Base-by-base conservation (phyloP, 2,888 invertebrate genomes). In the Acleris cristana region DNA sequence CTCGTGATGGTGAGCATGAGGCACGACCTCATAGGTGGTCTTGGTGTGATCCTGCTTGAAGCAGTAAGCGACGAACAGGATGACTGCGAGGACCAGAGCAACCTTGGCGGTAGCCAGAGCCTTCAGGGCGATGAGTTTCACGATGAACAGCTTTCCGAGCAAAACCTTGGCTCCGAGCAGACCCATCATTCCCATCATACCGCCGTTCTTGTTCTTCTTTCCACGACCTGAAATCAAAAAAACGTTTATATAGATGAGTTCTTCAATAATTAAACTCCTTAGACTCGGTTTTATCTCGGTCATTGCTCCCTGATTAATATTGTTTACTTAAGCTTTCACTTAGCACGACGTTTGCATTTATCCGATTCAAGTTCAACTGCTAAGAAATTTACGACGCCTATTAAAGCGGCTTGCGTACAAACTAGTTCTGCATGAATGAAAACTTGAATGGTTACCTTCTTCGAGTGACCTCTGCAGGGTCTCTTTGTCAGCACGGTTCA, bases 71-170 rank as follows among this genome's bases (percentile, higher is more conserved):
- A 88, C 86, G 73, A 92, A 88, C 76, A 97, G 95, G 74, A 97
- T 94, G 64, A 94, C 94, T 49, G 96, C 95, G 51, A 97, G 93
- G 72, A 96, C 94, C 10, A 97, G 88, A 0, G 97, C 97, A 73
- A 97, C 94, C 92, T 97, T 97, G 74, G 96, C 97, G 71, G 97
- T 94, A 53, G 97, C 93, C 67, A 97, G 93, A 10, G 97, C 97
- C 87, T 97, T 97, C 86, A 97, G 94, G 12, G 97, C 96, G 70
- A 97, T 93, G 51, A 97, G 92, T 87, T 97, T 97, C 80, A 97
- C 91, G 84, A 96, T 96, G 85, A 97, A 93, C 65, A 97, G 94
- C 60, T 92, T 92, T 6, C 91, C 91, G 58, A 92, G 78, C 2
- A 92, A 79, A 7, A 92, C 70, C 67, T 92, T 92, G 23, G 92